These are phyloP conservation scores for Saguinus imperator DNA, from an alignment of 2,113 vertebrate species.

Conservation along the genomic window DNA sequence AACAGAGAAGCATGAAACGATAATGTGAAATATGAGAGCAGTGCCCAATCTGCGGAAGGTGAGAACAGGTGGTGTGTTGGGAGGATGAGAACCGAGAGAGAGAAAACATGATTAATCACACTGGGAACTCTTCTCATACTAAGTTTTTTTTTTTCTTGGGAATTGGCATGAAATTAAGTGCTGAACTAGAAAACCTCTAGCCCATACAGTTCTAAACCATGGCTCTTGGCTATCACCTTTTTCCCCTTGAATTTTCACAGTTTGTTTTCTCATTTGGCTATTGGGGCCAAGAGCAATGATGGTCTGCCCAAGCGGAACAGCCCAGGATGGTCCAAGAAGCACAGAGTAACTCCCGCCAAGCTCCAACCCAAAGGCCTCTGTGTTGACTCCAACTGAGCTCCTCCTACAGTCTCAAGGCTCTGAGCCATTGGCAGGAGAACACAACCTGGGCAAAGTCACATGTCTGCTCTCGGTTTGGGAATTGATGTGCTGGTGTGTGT, in stretches of 20 bases:
- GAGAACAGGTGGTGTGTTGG: background rate
- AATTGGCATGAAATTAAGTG: slow-evolving; percentile 30
- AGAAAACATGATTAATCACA: background rate
- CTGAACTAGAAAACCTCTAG: background rate
- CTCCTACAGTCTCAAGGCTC: background rate
- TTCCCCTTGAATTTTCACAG: slow-evolving; percentile 51
- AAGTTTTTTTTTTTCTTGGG: background rate
- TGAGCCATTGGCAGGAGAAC: background rate
- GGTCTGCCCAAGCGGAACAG: slow-evolving; percentile 6
- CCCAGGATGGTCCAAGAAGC: slow-evolving; percentile 15
- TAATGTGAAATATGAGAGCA: background rate
- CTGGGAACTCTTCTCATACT: background rate
- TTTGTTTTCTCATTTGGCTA: slow-evolving; percentile 31
- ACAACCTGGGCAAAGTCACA: background rate
- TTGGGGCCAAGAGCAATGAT: slow-evolving; percentile 49
- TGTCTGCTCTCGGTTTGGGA: background rate
- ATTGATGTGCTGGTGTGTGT: background rate
- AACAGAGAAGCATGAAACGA: background rate
- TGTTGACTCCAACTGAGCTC: background rate
- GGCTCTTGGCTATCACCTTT: slow-evolving; percentile 21
- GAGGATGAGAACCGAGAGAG: background rate
- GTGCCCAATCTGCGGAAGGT: background rate
- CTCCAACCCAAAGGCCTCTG: background rate
- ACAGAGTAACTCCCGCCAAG: background rate
- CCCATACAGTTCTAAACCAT: slow-evolving; percentile 3